phyloP scores from a whole-genome alignment of 2,888 invertebrate species.

The Vanessa cardui region DNA sequence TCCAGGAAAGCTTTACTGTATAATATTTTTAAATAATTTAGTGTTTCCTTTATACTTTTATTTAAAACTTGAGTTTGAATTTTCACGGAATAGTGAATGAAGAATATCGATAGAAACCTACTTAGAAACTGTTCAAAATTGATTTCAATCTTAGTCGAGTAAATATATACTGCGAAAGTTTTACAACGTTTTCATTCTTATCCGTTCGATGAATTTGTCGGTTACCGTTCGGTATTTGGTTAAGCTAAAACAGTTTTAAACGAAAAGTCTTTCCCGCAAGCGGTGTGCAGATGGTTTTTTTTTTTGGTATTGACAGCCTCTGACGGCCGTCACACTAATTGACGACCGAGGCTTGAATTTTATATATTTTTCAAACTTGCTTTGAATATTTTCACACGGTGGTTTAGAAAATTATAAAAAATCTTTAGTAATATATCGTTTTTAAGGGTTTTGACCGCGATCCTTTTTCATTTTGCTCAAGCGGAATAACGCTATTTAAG shows the following conservation, averaged over 20 bases:
- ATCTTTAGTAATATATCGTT: too few relatives aligned
- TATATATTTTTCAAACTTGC: slow-evolving; percentile 1
- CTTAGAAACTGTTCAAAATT: not conserved
- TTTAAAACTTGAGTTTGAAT: too few relatives aligned
- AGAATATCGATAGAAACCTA: not conserved
- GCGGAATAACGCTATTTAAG: too few relatives aligned
- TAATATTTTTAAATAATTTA: not conserved
- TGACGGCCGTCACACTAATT: not conserved
- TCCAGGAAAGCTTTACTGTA: not conserved
- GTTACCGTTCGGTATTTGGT: not conserved
- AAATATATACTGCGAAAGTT: slow-evolving; percentile 1
- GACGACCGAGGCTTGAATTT: not conserved
- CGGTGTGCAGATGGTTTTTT: not conserved
- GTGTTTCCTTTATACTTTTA: not conserved
- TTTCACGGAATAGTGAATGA: not conserved
- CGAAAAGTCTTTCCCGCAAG: not conserved
- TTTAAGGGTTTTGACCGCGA: too few relatives aligned
- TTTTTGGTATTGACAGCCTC: not conserved
- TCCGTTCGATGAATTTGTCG: not conserved
- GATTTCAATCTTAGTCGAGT: slow-evolving; percentile 9
- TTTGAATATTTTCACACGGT: not conserved
- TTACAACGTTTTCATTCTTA: not conserved
- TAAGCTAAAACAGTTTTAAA: not conserved
- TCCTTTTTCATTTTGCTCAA: too few relatives aligned
- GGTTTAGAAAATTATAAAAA: not conserved